Base-by-base conservation (phyloP, 2,797 vertebrate genomes). In the Buphagus erythrorhynchus region DNA sequence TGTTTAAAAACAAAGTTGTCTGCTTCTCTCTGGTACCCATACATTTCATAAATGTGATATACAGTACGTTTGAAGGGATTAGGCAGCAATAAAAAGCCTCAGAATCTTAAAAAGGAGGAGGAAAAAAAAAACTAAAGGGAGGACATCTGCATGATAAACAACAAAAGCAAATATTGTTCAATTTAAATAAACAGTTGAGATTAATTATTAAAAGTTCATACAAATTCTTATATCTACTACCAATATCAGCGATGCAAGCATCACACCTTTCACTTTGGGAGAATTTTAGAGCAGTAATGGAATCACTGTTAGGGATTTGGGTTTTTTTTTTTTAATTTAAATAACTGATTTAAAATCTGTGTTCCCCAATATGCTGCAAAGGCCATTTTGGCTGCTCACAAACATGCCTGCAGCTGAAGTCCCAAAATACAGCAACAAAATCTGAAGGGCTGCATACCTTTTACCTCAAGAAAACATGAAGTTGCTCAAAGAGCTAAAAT, bases 1-100 rank as follows among this genome's bases (percentile, higher is more conserved):
- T 98, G 98, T 98, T 95, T 95, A 86, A 93, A 93, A 96, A 97
- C 90, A 97, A 98, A 97, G 92, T 96, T 63, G 77, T 88, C 96
- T 97, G 95, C 92, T 95, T 93, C 95, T 79, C 92, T 96, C 89
- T 94, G 87, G 59, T 95, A 94, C 86, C 91, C 95, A 95, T 83
- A 94, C 73, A 79, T 97, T 96, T 97, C 94, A 97, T 96, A 96
- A 96, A 97, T 95, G 95, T 93, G 88, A 97, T 95, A 93, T 96
- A 97, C 63, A 94, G 93, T 94, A 96, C 66, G 49, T 96, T 97
- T 93, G 95, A 96, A 97, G 87, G 93, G 83, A 95, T 93, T 86
- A 96, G 62, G 77, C 18, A 2, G 77, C 83, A 82, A 55, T 48
- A 75, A 97, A 96, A 96, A 92, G n/a, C 71, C 52, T 77, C 90